Percentiles rank a stretch among this genome's conserved stretches.
phyloP scores from a whole-genome alignment of 2,888 invertebrate species.

The Sialis fuliginosa region DNA sequence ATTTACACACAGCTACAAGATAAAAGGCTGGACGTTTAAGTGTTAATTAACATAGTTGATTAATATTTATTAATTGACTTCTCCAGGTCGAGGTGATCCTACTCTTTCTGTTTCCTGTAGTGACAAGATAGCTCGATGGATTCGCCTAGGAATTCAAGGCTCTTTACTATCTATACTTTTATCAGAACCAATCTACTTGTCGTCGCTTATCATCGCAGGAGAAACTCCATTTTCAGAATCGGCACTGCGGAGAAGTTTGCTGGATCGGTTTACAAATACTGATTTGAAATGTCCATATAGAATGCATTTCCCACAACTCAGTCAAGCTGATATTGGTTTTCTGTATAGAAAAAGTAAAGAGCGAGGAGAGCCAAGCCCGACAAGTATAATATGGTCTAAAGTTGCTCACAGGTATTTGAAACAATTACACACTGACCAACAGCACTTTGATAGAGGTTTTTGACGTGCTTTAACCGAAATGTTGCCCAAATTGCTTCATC shows the following conservation, averaged over 20 bases:
- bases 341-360: conserved; percentile 20
- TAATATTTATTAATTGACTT: background rate
- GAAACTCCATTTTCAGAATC: conserved; percentile 40
- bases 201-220: conserved; percentile 51
- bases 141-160: conserved; percentile 70
- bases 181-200: conserved; percentile 45
- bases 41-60: too few species aligned
- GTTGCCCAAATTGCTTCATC: too few species aligned
- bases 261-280: conserved; percentile 19
- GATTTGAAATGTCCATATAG: conserved; percentile 12
- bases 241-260: conserved; percentile 29
- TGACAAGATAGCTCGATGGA: conserved; percentile 86
- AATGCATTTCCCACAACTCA: conserved; percentile 16
- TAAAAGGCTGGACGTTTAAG: too few species aligned
- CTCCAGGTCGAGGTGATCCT: conserved; percentile 55
- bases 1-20: too few species aligned
- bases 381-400: conserved; percentile 41
- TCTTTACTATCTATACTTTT: conserved; percentile 54
- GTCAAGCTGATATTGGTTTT: conserved; percentile 24
- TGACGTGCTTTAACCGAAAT: too few species aligned
- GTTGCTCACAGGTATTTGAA: conserved; percentile 23
- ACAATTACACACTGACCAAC: background rate
- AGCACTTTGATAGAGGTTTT: too few species aligned
- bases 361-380: conserved; percentile 32
- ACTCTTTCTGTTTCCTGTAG: conserved; percentile 86